A percentile compares a stretch with the other conserved stretches of the same genome.
Evolutionary conservation across 1,140 invertebrate genomes (phyloP).

Genomic region (Belonocnema kinseyi): DNA sequence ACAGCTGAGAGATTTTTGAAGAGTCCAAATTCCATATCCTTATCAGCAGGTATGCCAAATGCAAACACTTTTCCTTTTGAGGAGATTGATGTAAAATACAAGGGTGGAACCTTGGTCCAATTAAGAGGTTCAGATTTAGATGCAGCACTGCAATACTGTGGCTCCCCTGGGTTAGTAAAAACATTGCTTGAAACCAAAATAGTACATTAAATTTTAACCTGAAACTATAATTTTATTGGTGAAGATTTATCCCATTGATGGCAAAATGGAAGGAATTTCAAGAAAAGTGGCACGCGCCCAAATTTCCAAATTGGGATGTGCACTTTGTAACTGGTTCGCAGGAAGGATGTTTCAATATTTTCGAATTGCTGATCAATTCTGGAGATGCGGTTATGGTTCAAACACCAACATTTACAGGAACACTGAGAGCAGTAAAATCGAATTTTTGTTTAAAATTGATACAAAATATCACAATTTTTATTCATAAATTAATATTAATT

Average conservation of each 20-base stretch:
- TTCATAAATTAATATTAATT: background rate
- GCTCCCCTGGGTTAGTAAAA: slow-evolving; percentile 79
- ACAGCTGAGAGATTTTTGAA: too few relatives aligned
- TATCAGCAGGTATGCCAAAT: slow-evolving; percentile 87
- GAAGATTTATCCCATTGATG: slow-evolving; percentile 78
- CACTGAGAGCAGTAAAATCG: slow-evolving; percentile 62
- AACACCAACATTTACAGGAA: slow-evolving; percentile 81
- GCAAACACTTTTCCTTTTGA: slow-evolving; percentile 83
- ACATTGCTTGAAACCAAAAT: background rate
- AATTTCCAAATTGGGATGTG: slow-evolving; percentile 77
- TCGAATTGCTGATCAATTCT: slow-evolving; percentile 80
- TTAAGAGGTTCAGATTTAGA: slow-evolving; percentile 77
- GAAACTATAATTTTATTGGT: slow-evolving; percentile 32
- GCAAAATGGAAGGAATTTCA: slow-evolving; percentile 80
- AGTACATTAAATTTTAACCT: background rate
- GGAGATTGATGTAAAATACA: slow-evolving; percentile 78
- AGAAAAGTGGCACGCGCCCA: slow-evolving; percentile 79
- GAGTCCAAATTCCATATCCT: slow-evolving; percentile 78
- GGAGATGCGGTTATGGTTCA: slow-evolving; percentile 82
- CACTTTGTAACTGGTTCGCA: slow-evolving; percentile 83
- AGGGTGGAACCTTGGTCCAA: slow-evolving; percentile 74
- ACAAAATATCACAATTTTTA: background rate
- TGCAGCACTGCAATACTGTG: slow-evolving; percentile 82
- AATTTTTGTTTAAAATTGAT: background rate
- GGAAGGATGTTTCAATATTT: slow-evolving; percentile 83